Evolutionary conservation across 1,140 invertebrate genomes (phyloP).

Genomic region (Arion vulgaris): DNA sequence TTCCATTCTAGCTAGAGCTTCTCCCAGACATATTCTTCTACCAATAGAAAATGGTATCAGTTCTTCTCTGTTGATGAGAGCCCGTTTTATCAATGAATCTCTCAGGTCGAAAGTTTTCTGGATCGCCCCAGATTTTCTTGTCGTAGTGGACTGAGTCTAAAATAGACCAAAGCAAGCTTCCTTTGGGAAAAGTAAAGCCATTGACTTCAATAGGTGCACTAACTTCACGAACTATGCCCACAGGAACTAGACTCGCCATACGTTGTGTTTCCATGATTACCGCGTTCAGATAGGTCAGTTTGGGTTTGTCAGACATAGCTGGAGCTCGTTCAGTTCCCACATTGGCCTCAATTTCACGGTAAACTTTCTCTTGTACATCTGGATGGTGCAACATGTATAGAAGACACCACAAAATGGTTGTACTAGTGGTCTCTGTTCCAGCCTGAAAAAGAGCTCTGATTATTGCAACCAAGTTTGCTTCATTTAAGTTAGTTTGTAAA

Average conservation of each 20-base stretch:
- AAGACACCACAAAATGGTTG: background rate
- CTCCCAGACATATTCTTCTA: background rate
- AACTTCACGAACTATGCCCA: background rate
- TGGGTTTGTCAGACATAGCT: background rate
- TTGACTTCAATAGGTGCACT: background rate
- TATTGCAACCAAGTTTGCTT: background rate
- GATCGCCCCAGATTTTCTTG: background rate
- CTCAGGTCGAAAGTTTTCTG: background rate
- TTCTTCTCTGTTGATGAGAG: background rate
- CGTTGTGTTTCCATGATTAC: background rate
- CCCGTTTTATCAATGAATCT: background rate
- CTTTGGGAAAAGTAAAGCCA: background rate
- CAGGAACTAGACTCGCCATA: background rate
- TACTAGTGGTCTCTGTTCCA: background rate
- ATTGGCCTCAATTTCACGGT: background rate
- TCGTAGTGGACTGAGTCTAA: background rate
- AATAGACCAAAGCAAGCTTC: background rate
- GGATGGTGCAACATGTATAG: background rate
- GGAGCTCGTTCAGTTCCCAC: background rate
- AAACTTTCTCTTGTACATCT: background rate
- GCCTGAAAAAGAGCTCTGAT: background rate
- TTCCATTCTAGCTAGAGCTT: background rate
- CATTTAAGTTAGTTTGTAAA: background rate
- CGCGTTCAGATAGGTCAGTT: background rate
- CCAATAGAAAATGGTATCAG: background rate